phyloP scores from a whole-genome alignment of 2,113 vertebrate genomes.

The Caretta caretta region DNA sequence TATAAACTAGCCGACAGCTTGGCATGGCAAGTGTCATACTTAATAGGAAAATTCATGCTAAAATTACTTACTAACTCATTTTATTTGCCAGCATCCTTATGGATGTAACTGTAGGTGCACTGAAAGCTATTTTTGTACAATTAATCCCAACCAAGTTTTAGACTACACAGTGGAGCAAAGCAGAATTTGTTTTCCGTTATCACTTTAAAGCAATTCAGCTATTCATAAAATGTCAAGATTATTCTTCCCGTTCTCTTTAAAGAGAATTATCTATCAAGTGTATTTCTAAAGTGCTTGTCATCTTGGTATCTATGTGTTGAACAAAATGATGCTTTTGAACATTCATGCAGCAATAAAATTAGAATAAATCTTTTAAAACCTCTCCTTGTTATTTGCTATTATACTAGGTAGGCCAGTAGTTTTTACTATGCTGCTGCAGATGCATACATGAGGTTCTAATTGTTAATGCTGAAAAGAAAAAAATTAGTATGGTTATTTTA shows the following conservation, averaged over 20 bases:
- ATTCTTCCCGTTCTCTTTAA: neutral
- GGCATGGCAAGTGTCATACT: neutral
- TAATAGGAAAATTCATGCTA: neutral
- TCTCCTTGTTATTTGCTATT: neutral
- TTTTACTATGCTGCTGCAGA: constrained; percentile 5
- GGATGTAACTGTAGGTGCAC: neutral
- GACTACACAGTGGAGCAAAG: neutral
- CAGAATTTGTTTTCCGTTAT: neutral
- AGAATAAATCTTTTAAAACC: constrained; percentile 12
- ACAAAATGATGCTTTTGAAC: neutral
- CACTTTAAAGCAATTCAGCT: constrained; percentile 11
- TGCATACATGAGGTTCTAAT: neutral
- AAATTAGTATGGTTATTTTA: constrained; percentile 16
- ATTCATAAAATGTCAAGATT: constrained; percentile 1
- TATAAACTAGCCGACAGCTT: neutral
- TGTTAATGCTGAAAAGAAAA: neutral
- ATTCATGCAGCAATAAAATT: neutral
- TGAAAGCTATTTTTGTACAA: neutral
- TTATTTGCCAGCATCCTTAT: neutral
- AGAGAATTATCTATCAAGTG: neutral
- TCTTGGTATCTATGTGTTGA: neutral
- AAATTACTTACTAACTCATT: neutral
- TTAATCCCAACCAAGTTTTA: neutral
- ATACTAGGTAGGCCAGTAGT: neutral
- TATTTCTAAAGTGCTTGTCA: neutral